These are phyloP conservation scores for Clarias fuscus DNA, from an alignment of 2,797 vertebrate species.

Conservation along the genomic window DNA sequence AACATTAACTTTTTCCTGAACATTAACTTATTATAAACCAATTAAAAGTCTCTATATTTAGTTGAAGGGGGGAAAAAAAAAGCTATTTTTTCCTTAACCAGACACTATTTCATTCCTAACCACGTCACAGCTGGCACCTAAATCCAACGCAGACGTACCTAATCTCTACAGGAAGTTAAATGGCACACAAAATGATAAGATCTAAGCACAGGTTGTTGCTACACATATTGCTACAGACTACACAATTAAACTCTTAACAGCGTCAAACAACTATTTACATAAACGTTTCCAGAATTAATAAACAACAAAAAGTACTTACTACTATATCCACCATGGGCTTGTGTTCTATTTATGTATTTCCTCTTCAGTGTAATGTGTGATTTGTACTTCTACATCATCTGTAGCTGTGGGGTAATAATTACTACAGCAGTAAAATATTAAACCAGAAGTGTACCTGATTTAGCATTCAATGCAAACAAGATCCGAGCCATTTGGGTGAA, in stretches of 20 bases:
- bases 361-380: background rate
- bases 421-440: constrained; percentile 27
- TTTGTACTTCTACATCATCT: background rate
- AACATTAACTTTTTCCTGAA: background rate
- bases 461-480: background rate
- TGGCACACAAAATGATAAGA: background rate
- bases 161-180: constrained; percentile 9
- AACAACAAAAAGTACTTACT: background rate
- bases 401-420: constrained; percentile 24
- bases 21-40: background rate
- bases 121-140: background rate
- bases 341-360: background rate
- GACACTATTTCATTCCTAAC: background rate
- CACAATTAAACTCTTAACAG: background rate
- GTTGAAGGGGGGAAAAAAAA: background rate
- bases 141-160: background rate
- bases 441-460: background rate
- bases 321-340: background rate
- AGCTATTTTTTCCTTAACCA: too few relatives aligned
- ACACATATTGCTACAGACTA: background rate
- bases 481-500: background rate
- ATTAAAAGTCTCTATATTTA: background rate
- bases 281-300: background rate
- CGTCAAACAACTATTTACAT: background rate
- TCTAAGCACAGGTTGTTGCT: background rate